A percentile compares a stretch with the other conserved stretches of the same genome.
phyloP scores from a whole-genome alignment of 2,888 invertebrate genomes.

The Harpalus rufipes region DNA sequence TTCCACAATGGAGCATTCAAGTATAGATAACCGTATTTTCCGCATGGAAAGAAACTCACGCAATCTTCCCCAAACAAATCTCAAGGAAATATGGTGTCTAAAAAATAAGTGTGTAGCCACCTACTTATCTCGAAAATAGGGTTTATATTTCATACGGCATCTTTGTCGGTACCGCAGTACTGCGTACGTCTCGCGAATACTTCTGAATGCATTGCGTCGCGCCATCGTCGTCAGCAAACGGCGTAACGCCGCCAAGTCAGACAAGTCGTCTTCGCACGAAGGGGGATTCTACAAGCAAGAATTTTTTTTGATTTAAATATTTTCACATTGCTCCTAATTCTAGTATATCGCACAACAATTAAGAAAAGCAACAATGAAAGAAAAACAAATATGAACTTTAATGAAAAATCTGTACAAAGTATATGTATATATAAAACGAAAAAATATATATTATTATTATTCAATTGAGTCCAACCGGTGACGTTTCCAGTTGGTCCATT shows the following conservation, averaged over 20 bases:
- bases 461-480: too few relatives aligned
- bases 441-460: too few relatives aligned
- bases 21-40: slow-evolving; percentile 61
- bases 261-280: background rate
- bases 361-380: too few relatives aligned
- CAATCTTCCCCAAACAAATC: slow-evolving; percentile 62
- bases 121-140: slow-evolving; percentile 60
- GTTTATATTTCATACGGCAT: slow-evolving; percentile 59
- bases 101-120: slow-evolving; percentile 65
- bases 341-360: too few relatives aligned
- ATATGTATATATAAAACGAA: too few relatives aligned
- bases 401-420: too few relatives aligned
- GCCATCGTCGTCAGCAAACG: slow-evolving; percentile 33
- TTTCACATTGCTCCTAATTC: too few relatives aligned
- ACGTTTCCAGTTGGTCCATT: too few relatives aligned
- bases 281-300: background rate
- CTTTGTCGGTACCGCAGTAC: slow-evolving; percentile 14
- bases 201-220: slow-evolving; percentile 54
- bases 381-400: too few relatives aligned
- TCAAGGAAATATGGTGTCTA: slow-evolving; percentile 59
- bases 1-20: slow-evolving; percentile 54
- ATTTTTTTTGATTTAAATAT: too few relatives aligned
- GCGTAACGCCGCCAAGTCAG: slow-evolving; percentile 15
- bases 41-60: slow-evolving; percentile 45
- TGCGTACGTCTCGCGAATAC: slow-evolving; percentile 33